These are phyloP conservation scores for Ichneumon xanthorius DNA, from an alignment of 2,888 invertebrate genomes.

Conservation along the genomic window DNA sequence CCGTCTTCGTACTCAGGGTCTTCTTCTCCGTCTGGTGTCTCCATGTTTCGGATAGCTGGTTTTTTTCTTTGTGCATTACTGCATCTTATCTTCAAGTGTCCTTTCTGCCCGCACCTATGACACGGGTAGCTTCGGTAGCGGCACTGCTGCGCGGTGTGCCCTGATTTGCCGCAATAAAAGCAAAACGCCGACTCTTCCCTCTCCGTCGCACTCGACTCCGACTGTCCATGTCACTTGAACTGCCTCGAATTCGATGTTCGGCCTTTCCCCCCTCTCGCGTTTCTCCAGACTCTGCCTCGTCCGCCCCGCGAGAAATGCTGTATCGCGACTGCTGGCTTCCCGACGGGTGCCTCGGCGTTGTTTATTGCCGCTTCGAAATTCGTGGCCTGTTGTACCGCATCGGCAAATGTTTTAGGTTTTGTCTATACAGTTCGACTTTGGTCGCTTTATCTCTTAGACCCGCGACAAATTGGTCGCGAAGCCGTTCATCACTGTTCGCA, in stretches of 20 bases:
- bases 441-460: too few species aligned
- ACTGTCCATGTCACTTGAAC: slow-evolving; percentile 20
- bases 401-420: slow-evolving; percentile 41
- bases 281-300: slow-evolving; percentile 36
- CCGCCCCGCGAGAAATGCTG: slow-evolving; percentile 36
- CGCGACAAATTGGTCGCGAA: too few species aligned
- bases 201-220: slow-evolving; percentile 16
- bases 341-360: slow-evolving; percentile 30
- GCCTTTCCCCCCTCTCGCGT: slow-evolving; percentile 3
- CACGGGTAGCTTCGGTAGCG: slow-evolving; percentile 25
- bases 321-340: slow-evolving; percentile 5
- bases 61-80: too few species aligned
- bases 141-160: slow-evolving; percentile 24
- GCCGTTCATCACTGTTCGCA: too few species aligned
- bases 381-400: slow-evolving; percentile 19
- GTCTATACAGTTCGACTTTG: too few species aligned
- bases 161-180: slow-evolving; percentile 46
- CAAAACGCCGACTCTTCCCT: slow-evolving; percentile 18
- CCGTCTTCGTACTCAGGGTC: too few species aligned
- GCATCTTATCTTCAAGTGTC: too few species aligned
- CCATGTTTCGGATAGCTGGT: too few species aligned
- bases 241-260: slow-evolving; percentile 8
- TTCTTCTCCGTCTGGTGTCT: too few species aligned
- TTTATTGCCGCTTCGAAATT: too few species aligned
- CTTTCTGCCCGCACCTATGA: neutral